Percentiles rank a stretch among this genome's conserved stretches.
These are phyloP conservation scores for Datnioides undecimradiatus DNA, from an alignment of 2,113 vertebrate genomes.

Conservation along the genomic window DNA sequence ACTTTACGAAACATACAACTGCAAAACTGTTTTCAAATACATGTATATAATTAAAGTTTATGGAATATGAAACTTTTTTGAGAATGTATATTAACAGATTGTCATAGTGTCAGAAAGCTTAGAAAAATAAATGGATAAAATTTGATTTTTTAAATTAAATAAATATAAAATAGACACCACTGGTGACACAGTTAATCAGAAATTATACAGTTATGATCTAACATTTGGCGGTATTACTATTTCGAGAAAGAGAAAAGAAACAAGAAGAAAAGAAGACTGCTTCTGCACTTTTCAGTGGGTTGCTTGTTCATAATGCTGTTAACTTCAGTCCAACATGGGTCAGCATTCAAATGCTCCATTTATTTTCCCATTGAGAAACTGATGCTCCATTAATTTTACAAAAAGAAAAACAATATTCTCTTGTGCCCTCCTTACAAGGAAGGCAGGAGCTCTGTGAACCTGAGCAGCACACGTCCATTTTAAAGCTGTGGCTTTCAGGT, in stretches of 20 bases:
- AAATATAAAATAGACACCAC: neutral
- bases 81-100: neutral
- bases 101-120: neutral
- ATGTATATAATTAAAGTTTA: too few relatives aligned
- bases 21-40: too few relatives aligned
- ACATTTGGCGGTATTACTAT: too few relatives aligned
- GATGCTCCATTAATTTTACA: conserved; percentile 51
- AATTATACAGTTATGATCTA: neutral
- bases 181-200: neutral
- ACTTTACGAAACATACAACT: neutral
- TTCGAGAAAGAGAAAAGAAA: neutral
- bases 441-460: conserved; percentile 45
- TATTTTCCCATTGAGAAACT: conserved; percentile 51
- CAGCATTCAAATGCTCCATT: conserved; percentile 58
- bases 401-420: conserved; percentile 52
- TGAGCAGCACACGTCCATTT: conserved; percentile 33
- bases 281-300: neutral
- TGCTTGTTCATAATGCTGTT: conserved; percentile 24
- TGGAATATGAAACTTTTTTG: too few relatives aligned
- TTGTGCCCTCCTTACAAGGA: conserved; percentile 9
- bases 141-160: neutral
- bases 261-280: neutral
- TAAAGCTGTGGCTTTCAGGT: conserved; percentile 47
- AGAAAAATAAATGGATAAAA: neutral
- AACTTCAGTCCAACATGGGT: conserved; percentile 38